Percentiles rank a stretch among this genome's conserved stretches.
These are phyloP conservation scores for Meloidogyne floridensis DNA, from an alignment of 1,140 invertebrate genomes.

Conservation along the genomic window DNA sequence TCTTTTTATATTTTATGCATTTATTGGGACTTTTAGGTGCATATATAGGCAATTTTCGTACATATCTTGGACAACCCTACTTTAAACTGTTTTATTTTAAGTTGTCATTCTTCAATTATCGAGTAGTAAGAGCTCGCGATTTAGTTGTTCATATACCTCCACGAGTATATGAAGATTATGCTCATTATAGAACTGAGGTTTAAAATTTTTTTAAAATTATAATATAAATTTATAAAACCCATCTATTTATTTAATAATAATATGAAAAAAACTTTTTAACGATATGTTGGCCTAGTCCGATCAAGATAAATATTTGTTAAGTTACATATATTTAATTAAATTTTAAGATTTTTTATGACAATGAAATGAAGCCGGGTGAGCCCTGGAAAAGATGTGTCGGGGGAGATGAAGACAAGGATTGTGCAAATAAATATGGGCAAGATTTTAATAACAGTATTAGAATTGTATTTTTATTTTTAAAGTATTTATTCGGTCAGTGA, in stretches of 20 bases:
- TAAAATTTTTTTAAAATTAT: not conserved
- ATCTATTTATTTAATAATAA: too few species aligned
- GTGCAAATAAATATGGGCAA: not conserved
- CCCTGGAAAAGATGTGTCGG: not conserved
- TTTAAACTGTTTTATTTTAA: not conserved
- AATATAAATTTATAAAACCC: not conserved
- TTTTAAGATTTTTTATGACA: constrained; percentile 6
- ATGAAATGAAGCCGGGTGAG: constrained; percentile 2
- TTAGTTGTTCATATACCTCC: constrained; percentile 51
- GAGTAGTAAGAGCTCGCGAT: constrained; percentile 46
- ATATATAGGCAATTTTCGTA: too few species aligned
- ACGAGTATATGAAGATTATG: constrained; percentile 39
- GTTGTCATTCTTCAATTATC: constrained; percentile 30
- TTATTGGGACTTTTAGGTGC: too few species aligned
- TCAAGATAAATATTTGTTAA: too few species aligned
- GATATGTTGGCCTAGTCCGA: too few species aligned
- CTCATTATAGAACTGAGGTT: constrained; percentile 44
- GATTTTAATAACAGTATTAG: too few species aligned
- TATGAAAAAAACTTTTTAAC: too few species aligned
- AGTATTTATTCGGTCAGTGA: not conserved
- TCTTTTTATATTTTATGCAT: not conserved
- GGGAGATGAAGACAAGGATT: not conserved
- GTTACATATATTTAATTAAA: too few species aligned
- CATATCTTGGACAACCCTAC: too few species aligned
- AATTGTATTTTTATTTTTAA: not conserved